Base-by-base conservation (phyloP, 1,140 invertebrate genomes). In the Leptinotarsa defecta region DNA sequence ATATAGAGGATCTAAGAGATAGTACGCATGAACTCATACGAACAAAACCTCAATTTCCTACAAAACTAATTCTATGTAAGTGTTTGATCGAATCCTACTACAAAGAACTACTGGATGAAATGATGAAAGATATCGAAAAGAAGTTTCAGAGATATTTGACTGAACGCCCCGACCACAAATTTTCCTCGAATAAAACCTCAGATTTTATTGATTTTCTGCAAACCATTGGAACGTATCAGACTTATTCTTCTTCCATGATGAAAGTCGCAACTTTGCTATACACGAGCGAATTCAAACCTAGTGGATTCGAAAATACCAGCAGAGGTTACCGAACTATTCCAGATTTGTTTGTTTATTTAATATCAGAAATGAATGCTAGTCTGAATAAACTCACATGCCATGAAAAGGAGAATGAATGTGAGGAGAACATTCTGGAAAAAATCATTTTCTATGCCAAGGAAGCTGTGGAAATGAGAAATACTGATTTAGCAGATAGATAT, bases 201-300 rank as follows among this genome's bases (percentile, higher is more conserved):
- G 77, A 78, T 48, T 83, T 83, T 68, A 24, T 80, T 17, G 77
- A 73, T 6, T 83, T 79, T 74, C 57, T 83, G 13, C 71, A 79
- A 48, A 69, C 74, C 22, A 67, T 63, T 19, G 82, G 82, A 8
- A 71, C 74, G 1, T 83, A 83, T 74, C 78, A 83, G 64, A 76
- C 76, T 5, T 82, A 80, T 52, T 4, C 79, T 19, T 68, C 72
- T 11, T 78, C 79, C 15, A 67, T 83, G 4, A 77, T 67, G 20
- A 77, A 75, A 49, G 75, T 77, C 6, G 71, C 76, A 22, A 63
- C 77, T 49, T 57, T 80, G 3, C 48, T 81, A 2, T 71, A 79
- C 20, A 74, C 68, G 13, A 74, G 78, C 20, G 78, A 80, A 70
- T 79, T 79, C 68, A 69, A 75, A 64, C 74, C 71, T 20, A 34